phyloP scores from a whole-genome alignment of 1,140 invertebrate species.

The Pseudomyrmex dendroicus region DNA sequence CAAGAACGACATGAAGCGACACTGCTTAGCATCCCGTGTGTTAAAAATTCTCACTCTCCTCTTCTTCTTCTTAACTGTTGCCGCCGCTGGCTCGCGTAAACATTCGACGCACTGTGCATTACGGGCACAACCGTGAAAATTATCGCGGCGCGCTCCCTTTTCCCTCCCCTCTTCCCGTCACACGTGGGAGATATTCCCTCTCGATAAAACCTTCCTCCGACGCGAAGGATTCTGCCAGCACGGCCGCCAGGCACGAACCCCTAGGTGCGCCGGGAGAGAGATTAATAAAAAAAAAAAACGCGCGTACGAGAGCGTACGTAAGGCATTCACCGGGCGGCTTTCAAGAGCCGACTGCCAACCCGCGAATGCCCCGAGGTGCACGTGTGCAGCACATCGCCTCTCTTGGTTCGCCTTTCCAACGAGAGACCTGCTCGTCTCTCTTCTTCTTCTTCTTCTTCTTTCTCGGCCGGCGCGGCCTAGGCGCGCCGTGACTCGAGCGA shows the following conservation, averaged over 20 bases:
- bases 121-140: slow-evolving; percentile 1
- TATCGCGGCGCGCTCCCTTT: background rate
- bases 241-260: slow-evolving; percentile 22
- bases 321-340: slow-evolving; percentile 75
- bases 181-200: background rate
- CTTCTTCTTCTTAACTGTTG: background rate
- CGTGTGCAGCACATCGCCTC: slow-evolving; percentile 69
- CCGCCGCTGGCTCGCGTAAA: slow-evolving; percentile 44
- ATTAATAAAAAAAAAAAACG: slow-evolving; percentile 65
- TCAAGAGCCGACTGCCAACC: slow-evolving; percentile 75
- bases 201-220: slow-evolving; percentile 12
- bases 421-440: background rate
- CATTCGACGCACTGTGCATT: slow-evolving; percentile 1
- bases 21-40: background rate
- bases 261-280: slow-evolving; percentile 31
- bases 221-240: slow-evolving; percentile 36
- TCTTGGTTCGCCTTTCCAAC: slow-evolving; percentile 56
- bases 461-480: slow-evolving; percentile 55
- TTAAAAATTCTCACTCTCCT: slow-evolving; percentile 23
- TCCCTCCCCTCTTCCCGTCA: background rate
- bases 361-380: slow-evolving; percentile 73
- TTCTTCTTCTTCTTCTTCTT: slow-evolving; percentile 42
- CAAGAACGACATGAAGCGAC: background rate
- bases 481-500: background rate
- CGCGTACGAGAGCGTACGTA: slow-evolving; percentile 57